These are phyloP conservation scores for Drosophila guanche DNA, from an alignment of 1,140 invertebrate species.

Conservation along the genomic window DNA sequence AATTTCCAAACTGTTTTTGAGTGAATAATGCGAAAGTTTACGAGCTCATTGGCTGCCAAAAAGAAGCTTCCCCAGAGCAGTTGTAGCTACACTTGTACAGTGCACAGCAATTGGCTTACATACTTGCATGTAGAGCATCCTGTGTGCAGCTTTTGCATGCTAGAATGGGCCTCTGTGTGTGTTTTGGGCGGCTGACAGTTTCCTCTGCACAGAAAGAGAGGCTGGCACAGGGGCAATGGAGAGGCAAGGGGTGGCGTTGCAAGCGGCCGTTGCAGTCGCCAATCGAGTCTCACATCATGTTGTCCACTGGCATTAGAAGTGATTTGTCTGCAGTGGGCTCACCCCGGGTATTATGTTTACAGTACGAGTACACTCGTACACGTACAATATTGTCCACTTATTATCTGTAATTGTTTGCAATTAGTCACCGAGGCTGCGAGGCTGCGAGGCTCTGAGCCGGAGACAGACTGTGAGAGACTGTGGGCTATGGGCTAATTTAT, in stretches of 20 bases:
- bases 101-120: neutral
- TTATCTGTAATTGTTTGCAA: conserved; percentile 58
- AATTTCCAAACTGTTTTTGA: conserved; percentile 38
- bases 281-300: conserved; percentile 27
- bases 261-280: too few species aligned
- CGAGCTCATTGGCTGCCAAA: conserved; percentile 22
- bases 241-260: too few species aligned
- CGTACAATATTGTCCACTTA: conserved; percentile 31
- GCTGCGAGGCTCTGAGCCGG: neutral
- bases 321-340: conserved; percentile 19
- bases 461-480: conserved; percentile 4
- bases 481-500: conserved; percentile 47
- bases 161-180: neutral
- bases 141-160: neutral
- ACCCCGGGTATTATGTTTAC: neutral
- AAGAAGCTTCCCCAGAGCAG: neutral
- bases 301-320: conserved; percentile 33
- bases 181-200: conserved; percentile 15
- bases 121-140: neutral
- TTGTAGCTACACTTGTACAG: neutral
- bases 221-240: too few species aligned
- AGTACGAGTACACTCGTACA: conserved; percentile 4
- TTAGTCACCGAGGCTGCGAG: conserved; percentile 38
- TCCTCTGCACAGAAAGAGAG: conserved; percentile 20
- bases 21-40: conserved; percentile 32